phyloP scores from a whole-genome alignment of 2,888 invertebrate species.

The Antheraea yamamai region DNA sequence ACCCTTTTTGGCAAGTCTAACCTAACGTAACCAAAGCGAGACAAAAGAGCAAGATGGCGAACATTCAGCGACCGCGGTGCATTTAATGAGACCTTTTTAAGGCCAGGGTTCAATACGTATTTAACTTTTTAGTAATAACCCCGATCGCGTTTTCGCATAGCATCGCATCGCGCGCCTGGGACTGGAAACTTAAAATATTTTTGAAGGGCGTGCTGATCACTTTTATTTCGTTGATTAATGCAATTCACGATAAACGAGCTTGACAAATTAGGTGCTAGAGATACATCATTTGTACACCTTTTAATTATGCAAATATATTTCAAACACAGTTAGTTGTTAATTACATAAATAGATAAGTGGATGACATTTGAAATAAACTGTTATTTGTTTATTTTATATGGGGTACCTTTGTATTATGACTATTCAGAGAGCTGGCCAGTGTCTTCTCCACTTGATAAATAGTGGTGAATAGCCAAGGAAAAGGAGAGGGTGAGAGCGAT shows the following conservation, averaged over 20 bases:
- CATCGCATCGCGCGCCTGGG: slow-evolving; percentile 8
- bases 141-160: neutral
- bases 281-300: slow-evolving; percentile 23
- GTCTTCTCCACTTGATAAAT: neutral
- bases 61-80: no score
- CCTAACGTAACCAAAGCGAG: no score
- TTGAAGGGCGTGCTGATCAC: slow-evolving; percentile 43
- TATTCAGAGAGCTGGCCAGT: neutral
- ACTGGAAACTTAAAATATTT: slow-evolving; percentile 17
- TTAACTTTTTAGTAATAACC: no score
- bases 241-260: slow-evolving; percentile 44
- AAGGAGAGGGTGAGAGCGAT: neutral
- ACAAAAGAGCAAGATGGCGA: no score
- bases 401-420: neutral
- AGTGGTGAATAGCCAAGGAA: neutral
- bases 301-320: slow-evolving; percentile 24
- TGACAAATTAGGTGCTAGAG: slow-evolving; percentile 42
- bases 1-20: no score
- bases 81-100: no score
- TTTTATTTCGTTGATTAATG: slow-evolving; percentile 49
- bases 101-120: no score
- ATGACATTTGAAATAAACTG: neutral
- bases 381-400: neutral
- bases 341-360: neutral
- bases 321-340: neutral